Evolutionary conservation across 2,797 vertebrate species (phyloP).

Genomic region (Brachymystax lenok): DNA sequence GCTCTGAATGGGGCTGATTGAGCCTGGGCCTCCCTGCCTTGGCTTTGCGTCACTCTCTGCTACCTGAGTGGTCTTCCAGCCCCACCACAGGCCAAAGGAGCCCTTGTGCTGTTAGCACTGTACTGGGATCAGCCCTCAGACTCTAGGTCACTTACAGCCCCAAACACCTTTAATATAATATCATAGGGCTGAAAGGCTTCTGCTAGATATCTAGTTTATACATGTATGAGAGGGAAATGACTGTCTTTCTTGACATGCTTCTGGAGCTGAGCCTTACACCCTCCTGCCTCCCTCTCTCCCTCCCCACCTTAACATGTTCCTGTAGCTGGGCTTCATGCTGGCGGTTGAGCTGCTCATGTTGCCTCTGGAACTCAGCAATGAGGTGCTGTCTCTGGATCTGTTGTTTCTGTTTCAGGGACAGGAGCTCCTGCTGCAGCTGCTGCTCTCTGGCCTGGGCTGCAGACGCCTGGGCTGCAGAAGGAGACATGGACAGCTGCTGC

Average conservation of each 20-base stretch:
- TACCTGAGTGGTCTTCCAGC: slow-evolving; percentile 57
- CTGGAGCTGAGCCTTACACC: slow-evolving; percentile 1
- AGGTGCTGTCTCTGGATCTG: slow-evolving; percentile 97
- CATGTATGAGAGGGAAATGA: neutral
- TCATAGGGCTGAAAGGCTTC: neutral
- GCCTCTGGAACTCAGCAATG: slow-evolving; percentile 96
- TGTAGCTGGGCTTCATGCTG: slow-evolving; percentile 96
- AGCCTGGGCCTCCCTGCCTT: slow-evolving; percentile 59
- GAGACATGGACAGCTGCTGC: slow-evolving; percentile 64
- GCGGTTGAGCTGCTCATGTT: slow-evolving; percentile 95
- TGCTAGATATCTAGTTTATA: neutral
- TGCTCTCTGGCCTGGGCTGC: slow-evolving; percentile 76
- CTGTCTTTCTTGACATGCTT: neutral
- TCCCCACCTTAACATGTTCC: slow-evolving; percentile 87
- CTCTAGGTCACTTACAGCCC: neutral
- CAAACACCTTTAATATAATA: slow-evolving; percentile 3
- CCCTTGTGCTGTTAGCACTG: neutral
- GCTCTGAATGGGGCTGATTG: slow-evolving; percentile 71
- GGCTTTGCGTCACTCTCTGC: slow-evolving; percentile 33
- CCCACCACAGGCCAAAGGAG: slow-evolving; percentile 38
- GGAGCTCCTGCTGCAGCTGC: slow-evolving; percentile 96
- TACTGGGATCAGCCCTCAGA: neutral
- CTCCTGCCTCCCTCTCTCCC: neutral
- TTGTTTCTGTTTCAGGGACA: slow-evolving; percentile 95
- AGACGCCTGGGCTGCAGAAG: slow-evolving; percentile 39